Evolutionary conservation across 2,113 vertebrate genomes (phyloP).

Genomic region (Clinocottus analis): DNA sequence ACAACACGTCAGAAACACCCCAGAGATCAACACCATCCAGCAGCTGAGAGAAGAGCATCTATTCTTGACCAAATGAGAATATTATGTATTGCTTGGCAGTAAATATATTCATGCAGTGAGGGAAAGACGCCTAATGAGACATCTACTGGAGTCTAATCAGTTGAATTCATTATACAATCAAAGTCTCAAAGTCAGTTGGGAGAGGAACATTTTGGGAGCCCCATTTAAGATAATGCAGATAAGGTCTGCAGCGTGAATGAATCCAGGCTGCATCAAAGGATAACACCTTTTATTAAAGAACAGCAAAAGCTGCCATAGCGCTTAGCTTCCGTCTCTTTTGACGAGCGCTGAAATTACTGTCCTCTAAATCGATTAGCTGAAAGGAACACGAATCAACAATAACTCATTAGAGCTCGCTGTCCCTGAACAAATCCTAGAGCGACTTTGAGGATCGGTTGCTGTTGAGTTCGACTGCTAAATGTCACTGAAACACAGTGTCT

Average conservation of each 20-base stretch:
- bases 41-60: conserved; percentile 16
- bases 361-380: neutral
- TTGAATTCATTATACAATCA: conserved; percentile 72
- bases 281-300: conserved; percentile 1
- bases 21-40: conserved; percentile 1
- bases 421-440: neutral
- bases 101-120: conserved; percentile 58
- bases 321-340: neutral
- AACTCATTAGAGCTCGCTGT: neutral
- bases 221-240: conserved; percentile 28
- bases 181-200: conserved; percentile 53
- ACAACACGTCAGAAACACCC: conserved; percentile 4
- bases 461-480: conserved; percentile 43
- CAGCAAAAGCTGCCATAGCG: neutral
- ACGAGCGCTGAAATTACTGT: neutral
- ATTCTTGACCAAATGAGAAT: conserved; percentile 34
- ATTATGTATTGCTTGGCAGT: conserved; percentile 41
- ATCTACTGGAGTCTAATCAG: conserved; percentile 64
- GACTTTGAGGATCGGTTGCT: conserved; percentile 5
- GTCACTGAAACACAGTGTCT: conserved; percentile 39
- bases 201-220: conserved; percentile 37
- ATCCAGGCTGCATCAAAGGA: neutral
- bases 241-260: conserved; percentile 33
- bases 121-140: conserved; percentile 62
- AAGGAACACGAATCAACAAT: neutral